These are phyloP conservation scores for Epistrophella euchroma DNA, from an alignment of 2,888 invertebrate species.

Conservation along the genomic window DNA sequence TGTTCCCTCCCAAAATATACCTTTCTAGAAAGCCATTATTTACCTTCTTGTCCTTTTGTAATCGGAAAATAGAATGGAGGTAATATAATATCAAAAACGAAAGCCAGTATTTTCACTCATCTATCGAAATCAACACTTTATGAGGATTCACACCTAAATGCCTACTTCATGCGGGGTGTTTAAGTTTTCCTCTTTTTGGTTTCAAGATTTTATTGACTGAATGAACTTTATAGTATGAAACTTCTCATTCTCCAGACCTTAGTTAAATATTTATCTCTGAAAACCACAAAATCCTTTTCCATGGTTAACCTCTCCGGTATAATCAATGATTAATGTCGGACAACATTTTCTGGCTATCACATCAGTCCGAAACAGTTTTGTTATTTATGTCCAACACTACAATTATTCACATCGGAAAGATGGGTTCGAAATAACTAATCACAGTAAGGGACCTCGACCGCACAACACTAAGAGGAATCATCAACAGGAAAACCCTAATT, in stretches of 20 bases:
- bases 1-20: slow-evolving; percentile 14
- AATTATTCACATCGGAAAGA: slow-evolving; percentile 32
- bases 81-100: background rate
- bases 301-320: slow-evolving; percentile 52
- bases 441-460: slow-evolving; percentile 44
- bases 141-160: slow-evolving; percentile 31
- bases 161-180: slow-evolving; percentile 12
- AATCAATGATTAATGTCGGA: slow-evolving; percentile 67
- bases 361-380: slow-evolving; percentile 37
- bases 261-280: slow-evolving; percentile 41
- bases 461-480: slow-evolving; percentile 46
- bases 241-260: slow-evolving; percentile 18
- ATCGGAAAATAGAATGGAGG: background rate
- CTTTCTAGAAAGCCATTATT: slow-evolving; percentile 16
- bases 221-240: slow-evolving; percentile 12
- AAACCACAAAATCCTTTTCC: slow-evolving; percentile 47
- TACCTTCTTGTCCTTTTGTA: slow-evolving; percentile 36
- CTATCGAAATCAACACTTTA: slow-evolving; percentile 36
- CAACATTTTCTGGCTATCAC: slow-evolving; percentile 52
- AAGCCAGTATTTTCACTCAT: slow-evolving; percentile 13
- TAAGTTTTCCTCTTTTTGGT: background rate
- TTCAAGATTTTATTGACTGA: slow-evolving; percentile 7
- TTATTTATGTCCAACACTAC: slow-evolving; percentile 56
- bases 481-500: slow-evolving; percentile 66
- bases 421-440: slow-evolving; percentile 62